phyloP scores from a whole-genome alignment of 2,113 vertebrate genomes.

The Bos taurus region DNA sequence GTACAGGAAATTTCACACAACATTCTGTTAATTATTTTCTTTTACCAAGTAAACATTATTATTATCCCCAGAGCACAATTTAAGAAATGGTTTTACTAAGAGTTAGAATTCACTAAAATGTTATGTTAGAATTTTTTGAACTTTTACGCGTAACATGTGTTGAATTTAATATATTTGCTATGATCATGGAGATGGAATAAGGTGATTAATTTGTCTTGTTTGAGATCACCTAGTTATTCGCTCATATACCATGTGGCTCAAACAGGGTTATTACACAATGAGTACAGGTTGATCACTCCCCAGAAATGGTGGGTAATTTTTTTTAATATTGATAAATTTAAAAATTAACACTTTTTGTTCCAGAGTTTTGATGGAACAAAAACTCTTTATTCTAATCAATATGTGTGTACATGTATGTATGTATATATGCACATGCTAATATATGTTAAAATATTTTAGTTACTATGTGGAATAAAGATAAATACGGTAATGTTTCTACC shows the following conservation, averaged over 20 bases:
- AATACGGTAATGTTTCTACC: background rate
- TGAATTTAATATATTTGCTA: background rate
- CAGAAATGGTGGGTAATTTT: background rate
- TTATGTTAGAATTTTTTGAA: background rate
- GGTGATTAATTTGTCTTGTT: background rate
- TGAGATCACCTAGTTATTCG: background rate
- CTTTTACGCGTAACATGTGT: background rate
- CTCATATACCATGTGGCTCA: background rate
- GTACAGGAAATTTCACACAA: background rate
- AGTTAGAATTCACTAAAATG: background rate
- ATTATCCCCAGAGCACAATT: background rate
- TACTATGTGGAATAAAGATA: background rate
- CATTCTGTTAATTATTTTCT: background rate
- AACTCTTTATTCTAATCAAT: background rate
- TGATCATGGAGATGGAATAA: background rate
- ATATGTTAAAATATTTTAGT: background rate
- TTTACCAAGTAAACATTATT: background rate
- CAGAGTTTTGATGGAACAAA: background rate
- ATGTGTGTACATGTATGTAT: background rate
- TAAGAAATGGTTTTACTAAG: background rate
- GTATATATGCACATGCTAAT: background rate
- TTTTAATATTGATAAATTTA: rapidly evolving
- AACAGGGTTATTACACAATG: background rate
- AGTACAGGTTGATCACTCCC: background rate
- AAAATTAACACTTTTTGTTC: background rate